Evolutionary conservation across 2,113 vertebrate genomes (phyloP), one percentile per base, ranked within the genome.

Genomic region (Erinaceus europaeus): DNA sequence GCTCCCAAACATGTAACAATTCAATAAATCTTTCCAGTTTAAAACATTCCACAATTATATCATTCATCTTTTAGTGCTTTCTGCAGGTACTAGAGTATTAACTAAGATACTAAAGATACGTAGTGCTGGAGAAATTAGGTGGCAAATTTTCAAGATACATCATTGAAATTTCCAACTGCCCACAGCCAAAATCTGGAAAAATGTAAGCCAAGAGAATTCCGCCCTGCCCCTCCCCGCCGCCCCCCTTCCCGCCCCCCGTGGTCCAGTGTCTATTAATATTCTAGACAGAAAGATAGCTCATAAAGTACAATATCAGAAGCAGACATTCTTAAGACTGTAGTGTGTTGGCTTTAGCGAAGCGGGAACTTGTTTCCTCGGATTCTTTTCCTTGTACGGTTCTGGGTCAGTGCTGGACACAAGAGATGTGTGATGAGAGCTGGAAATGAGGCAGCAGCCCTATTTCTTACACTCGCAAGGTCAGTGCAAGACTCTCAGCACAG

Each of bases 101-200:
- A 87, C 69, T 36, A 25, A 82, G 23, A 64, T 75, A 42, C 20
- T 50, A 81, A 74, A 69, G 40, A 18, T 7, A 74, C 84, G 53
- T 34, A 36, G 46, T 34, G 23, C 71, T 67, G 48, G 5, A 90
- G 38, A 53, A 79, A 25, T 44, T 64, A 46, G 36, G 12, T 46
- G n/a, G 44, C 34, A 74, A n/a, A 84, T 82, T 90, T 75, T 62
- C 55, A 59, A 85, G 59, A 53, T 36, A n/a, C n/a, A n/a, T n/a
- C n/a, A 64, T 59, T 27, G 53, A 25, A 29, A 55, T 25, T 55
- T 55, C 27, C 27, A 55, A 82, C 10, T 36, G 10, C 67, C 92
- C 62, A 55, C 15, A 86, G 12, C 85, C 23, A 83, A 76, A 68
- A 78, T 88, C n/a, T 73, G 42, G 29, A 91, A 85, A 91, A 83